Evolutionary conservation across 2,888 invertebrate species (phyloP).

Genomic region (Homarus gammarus): DNA sequence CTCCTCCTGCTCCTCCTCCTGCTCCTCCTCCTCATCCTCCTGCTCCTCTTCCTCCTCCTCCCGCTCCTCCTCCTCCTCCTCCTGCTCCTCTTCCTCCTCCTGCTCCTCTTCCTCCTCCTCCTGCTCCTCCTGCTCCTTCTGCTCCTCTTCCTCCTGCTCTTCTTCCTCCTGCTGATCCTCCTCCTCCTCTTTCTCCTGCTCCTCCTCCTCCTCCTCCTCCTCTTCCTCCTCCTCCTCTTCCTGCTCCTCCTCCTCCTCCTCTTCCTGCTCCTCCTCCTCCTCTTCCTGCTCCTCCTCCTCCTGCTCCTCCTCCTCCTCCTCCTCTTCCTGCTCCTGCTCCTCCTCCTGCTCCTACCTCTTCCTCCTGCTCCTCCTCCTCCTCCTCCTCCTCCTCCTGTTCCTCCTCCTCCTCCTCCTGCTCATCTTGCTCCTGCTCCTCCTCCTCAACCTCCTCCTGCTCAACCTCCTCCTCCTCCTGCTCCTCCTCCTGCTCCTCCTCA

Average conservation of each 20-base stretch:
- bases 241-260: not conserved
- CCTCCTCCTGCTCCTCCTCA: too few species aligned
- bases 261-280: not conserved
- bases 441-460: too few species aligned
- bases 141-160: not conserved
- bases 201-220: not conserved
- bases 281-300: not conserved
- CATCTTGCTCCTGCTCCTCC: too few species aligned
- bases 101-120: not conserved
- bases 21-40: not conserved
- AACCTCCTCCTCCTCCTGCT: too few species aligned
- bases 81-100: not conserved
- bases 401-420: too few species aligned
- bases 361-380: not conserved
- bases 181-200: not conserved
- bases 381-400: too few species aligned
- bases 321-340: not conserved
- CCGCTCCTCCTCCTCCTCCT: not conserved
- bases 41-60: not conserved
- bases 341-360: not conserved
- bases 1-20: not conserved
- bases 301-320: not conserved
- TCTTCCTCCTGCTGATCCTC: not conserved
- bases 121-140: not conserved
- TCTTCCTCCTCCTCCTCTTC: not conserved